Percentiles rank a stretch among this genome's conserved stretches.
Conservation (phyloP, 2,888 invertebrate species). For the Exephanes ischioxanthus region DNA sequence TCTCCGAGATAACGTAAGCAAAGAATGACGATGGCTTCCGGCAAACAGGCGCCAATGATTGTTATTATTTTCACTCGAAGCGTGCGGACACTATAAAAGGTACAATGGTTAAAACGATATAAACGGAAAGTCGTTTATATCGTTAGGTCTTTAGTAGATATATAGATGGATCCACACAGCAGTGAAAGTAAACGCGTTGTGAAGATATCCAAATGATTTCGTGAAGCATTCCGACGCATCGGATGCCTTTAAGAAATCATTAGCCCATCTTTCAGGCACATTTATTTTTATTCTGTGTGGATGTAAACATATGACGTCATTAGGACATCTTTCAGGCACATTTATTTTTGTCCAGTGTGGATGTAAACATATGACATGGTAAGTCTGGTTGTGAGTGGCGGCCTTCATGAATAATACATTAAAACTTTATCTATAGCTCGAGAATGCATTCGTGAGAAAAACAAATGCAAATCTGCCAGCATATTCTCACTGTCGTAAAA, state of each 20-base stretch:
- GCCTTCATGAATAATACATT: not conserved
- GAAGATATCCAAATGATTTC: too few relatives aligned
- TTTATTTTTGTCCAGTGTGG: not conserved
- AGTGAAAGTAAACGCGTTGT: too few relatives aligned
- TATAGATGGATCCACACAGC: too few relatives aligned
- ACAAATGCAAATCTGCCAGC: not conserved
- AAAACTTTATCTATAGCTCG: not conserved
- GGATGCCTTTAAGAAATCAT: too few relatives aligned
- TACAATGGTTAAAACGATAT: not conserved
- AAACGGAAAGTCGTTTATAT: too few relatives aligned
- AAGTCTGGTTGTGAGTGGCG: not conserved
- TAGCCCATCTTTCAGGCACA: too few relatives aligned
- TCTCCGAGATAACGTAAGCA: not conserved
- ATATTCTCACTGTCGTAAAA: not conserved
- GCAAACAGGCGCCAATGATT: not conserved
- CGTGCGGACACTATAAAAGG: not conserved
- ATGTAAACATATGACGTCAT: too few relatives aligned
- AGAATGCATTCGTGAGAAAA: not conserved
- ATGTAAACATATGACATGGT: not conserved
- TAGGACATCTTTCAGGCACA: too few relatives aligned
- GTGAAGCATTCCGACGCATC: too few relatives aligned
- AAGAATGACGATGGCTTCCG: not conserved
- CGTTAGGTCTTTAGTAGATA: too few relatives aligned
- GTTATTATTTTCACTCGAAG: not conserved
- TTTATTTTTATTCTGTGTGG: too few relatives aligned